Evolutionary conservation across 2,888 invertebrate species (phyloP), one percentile per base, ranked within the genome.

Genomic region (Thecophora atra): DNA sequence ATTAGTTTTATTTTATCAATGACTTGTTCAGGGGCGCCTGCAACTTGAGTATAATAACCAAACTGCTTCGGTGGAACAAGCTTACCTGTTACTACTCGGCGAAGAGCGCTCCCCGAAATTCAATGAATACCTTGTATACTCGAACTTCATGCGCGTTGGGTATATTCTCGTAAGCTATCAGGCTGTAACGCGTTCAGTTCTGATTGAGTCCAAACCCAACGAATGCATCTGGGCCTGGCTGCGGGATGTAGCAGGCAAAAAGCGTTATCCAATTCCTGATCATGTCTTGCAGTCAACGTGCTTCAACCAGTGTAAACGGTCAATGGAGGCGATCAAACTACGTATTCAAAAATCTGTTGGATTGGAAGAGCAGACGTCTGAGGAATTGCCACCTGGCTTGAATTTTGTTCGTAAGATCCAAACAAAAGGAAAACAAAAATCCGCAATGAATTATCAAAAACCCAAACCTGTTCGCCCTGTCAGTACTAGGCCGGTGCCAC

Each of bases 151-250:
- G n/a, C 81, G 85, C 0, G 78, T 80, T 4, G 86, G 86, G 0
- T 86, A 84, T 47, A 85, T 85, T 64, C 79, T 86, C 0, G 81
- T 82, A 0, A 79, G 74, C 4, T 81, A 83, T 73, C 75, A 79
- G 42, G 80, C 81, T 73, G 21, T 58, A 17, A 24, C 30, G 11
- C 52, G 21, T n/a, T n/a, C n/a, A 30, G 19, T 13, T 11, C 60
- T 17, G 58, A 64, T 3, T 44, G 64, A 11, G 63, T 78, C 0
- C 76, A 78, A 13, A 8, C 77, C 76, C 7, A 44, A 56, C 26
- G 82, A 83, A 71, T 86, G 86, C 68, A 79, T 84, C 62, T 86
- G 85, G 86, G 81, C 81, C 2, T 66, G 82, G 6, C 75, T 85
- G 1, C 75, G 78, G 2, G 77, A 79, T 4, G 77, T 77, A 4